phyloP scores from a whole-genome alignment of 2,888 invertebrate genomes.

The Pseudanteris insignis region DNA sequence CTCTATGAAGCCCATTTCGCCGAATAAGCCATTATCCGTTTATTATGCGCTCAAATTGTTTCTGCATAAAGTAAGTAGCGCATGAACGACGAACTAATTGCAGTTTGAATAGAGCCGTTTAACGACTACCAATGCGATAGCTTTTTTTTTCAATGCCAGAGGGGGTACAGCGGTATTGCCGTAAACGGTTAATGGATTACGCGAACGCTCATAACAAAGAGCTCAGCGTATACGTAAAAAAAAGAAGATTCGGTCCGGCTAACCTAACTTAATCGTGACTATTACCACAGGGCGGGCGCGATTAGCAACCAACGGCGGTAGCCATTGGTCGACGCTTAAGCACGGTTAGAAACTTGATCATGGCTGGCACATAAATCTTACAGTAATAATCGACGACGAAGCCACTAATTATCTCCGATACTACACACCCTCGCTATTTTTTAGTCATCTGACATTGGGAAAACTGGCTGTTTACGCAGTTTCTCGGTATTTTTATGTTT shows the following conservation, averaged over 20 bases:
- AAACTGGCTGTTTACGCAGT: too few species aligned
- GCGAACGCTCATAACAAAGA: constrained; percentile 43
- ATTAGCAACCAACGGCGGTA: constrained; percentile 36
- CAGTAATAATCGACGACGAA: constrained; percentile 45
- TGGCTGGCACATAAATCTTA: constrained; percentile 48
- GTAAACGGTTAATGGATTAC: constrained; percentile 44
- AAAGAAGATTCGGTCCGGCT: constrained; percentile 32
- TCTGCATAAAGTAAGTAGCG: too few species aligned
- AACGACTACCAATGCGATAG: constrained; percentile 2
- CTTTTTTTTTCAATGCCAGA: constrained; percentile 19
- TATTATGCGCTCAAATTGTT: too few species aligned
- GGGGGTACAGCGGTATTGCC: too few species aligned
- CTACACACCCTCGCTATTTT: constrained; percentile 28
- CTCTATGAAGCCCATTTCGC: too few species aligned
- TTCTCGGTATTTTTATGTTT: constrained; percentile 11
- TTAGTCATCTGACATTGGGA: constrained; percentile 27
- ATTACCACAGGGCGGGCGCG: constrained; percentile 39
- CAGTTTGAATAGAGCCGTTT: constrained; percentile 24
- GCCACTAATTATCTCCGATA: constrained; percentile 49
- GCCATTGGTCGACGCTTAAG: too few species aligned
- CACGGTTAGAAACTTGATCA: constrained; percentile 49
- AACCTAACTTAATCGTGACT: constrained; percentile 44
- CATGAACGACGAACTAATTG: constrained; percentile 23
- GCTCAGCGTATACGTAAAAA: constrained; percentile 23
- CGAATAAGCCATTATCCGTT: too few species aligned